Evolutionary conservation across 2,113 vertebrate species (phyloP), one percentile per base, ranked within the genome.

Genomic region (Microtus ochrogaster): DNA sequence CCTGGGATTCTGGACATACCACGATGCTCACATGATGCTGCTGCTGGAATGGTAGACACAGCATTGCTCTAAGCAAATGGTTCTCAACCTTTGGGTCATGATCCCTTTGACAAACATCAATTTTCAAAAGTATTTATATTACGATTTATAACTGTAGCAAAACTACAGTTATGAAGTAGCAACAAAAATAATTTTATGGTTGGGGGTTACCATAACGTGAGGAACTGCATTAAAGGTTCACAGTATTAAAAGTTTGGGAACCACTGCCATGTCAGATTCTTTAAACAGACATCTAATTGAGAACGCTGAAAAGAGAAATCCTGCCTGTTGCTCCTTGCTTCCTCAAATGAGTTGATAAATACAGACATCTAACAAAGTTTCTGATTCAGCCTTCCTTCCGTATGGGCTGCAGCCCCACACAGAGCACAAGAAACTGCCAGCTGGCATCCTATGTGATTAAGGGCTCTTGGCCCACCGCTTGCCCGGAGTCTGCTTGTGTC

Each of bases 1-100:
- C 85, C 88, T 95, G 61, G 55, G 88, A 89, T 52, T 93, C 87
- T 96, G 83, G 49, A 39, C 76, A 68, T 88, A 82, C 77, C 81
- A 68, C 26, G 17, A 81, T n/a, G 41, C 47, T 94, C 81, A 90
- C 28, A 21, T 92, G 90, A 95, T 92, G 82, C 92, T 87, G n/a
- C 55, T 65, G 83, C 26, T 90, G 55, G 58, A 73, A 74, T 86
- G 85, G 82, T 5, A 39, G 16, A 81, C 5, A 2, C 47, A 49
- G 24, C 19, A 0, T 74, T 76, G 30, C 58, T 88, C 55, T 83
- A 78, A 90, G 84, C 24, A 76, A 81, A 61, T 92, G 24, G 26
- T 63, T 83, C 81, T 83, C 81, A 63, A 41, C 61, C n/a, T 41
- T 7, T 83, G 55, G 55, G 81, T 63, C n/a, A 39, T 2, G 13